Evolutionary conservation across 64 coral and sea anemone genomes (phyloP).

Genomic region (Cladopsammia gracilis): DNA sequence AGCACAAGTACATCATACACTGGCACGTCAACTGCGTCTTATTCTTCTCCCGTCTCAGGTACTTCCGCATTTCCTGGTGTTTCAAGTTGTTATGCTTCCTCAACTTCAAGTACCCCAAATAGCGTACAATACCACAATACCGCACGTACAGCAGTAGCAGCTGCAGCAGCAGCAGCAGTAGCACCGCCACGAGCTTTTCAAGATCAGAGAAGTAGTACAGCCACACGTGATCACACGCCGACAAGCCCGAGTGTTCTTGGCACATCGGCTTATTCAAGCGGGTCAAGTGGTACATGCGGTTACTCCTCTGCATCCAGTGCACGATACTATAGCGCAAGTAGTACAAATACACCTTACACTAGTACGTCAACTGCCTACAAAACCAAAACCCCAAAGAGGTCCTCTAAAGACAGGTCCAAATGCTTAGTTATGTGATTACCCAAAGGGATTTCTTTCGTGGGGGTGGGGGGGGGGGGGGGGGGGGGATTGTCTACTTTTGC

Average conservation of each 20-base stretch:
- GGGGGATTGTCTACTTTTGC: neutral
- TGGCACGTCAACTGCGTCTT: neutral
- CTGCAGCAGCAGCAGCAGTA: too few species aligned
- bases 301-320: too few species aligned
- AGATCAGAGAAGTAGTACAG: too few species aligned
- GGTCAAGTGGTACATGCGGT: neutral
- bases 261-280: neutral
- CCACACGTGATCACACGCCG: neutral
- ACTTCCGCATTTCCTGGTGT: too few species aligned
- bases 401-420: neutral
- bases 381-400: too few species aligned
- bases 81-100: too few species aligned
- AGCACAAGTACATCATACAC: neutral
- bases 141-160: neutral
- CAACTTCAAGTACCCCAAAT: too few species aligned
- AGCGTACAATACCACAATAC: too few species aligned
- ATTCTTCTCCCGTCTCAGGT: neutral
- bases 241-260: neutral
- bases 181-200: too few species aligned
- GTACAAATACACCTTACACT: too few species aligned
- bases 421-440: neutral
- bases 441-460: neutral
- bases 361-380: too few species aligned
- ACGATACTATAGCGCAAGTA: too few species aligned
- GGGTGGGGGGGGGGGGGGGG: neutral